Base-by-base conservation (phyloP, 2,797 vertebrate species). In the Neolamprologus multifasciatus region DNA sequence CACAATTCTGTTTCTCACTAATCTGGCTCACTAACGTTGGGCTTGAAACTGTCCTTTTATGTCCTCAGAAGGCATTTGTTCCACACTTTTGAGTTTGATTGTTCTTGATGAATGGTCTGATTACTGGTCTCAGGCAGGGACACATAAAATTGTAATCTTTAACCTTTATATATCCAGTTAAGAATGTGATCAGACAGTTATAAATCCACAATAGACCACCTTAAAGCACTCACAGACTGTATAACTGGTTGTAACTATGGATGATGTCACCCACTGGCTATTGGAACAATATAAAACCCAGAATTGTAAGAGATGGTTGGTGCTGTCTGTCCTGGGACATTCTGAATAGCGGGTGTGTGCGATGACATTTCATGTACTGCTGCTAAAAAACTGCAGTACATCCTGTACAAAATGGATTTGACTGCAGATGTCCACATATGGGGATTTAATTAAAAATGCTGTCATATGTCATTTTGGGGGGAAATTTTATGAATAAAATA, bases 41-140 rank as follows among this genome's bases (percentile, higher is more conserved):
- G 67, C 38, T 45, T 78, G 26, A 79, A 84, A 82, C 43, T 36
- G 40, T 26, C 26, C 74, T 36, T 77, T 59, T 45, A 67, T n/a
- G 48, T 87, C n/a, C 57, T 54, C 51, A 33, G 29, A 5, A 77
- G 79, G 26, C 40, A 74, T 78, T 71, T 43, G 17, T 69, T 79
- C 51, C 51, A 12, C 50, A 59, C 64, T 77, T 59, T 51, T 78
- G 51, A 3, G 59, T 80, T n/a, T 40, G 57, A 81, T 76, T 78
- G 79, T 31, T 84, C 43, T 62, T 31, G 29, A 88, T 74, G 19
- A 86, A 5, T 86, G 51, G 90, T 87, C 9, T 57, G 79, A 86
- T 89, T 77, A 79, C 57, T 84, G 55, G 3, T 79, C 54, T 77
- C 26, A 51, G 67, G 50, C 21, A 5, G 13, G 14, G 21, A 19